phyloP scores from a whole-genome alignment of 2,113 vertebrate genomes.

The Anoura caudifer region DNA sequence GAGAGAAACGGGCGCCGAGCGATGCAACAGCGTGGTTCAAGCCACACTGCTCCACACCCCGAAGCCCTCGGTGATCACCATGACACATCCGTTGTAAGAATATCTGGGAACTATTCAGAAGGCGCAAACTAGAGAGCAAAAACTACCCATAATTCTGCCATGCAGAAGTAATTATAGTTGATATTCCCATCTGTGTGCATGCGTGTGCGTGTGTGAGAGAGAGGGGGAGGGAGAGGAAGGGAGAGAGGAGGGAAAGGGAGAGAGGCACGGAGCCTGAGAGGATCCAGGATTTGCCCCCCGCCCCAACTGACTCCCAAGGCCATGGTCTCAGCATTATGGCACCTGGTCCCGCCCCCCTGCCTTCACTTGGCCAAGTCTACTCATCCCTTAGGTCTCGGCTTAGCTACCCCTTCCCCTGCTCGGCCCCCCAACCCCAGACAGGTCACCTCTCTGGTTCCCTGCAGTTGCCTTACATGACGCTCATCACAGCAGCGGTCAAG shows the following conservation, averaged over 20 bases:
- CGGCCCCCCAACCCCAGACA: accelerated
- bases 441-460: background rate
- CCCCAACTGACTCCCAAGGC: background rate
- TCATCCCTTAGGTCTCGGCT: background rate
- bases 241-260: background rate
- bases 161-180: background rate
- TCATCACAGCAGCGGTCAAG: background rate
- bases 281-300: background rate
- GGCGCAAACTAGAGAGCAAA: background rate
- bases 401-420: background rate
- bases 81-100: background rate
- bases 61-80: background rate
- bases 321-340: background rate
- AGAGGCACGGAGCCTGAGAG: background rate
- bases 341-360: background rate
- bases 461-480: background rate
- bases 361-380: background rate
- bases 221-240: too few species aligned
- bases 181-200: background rate
- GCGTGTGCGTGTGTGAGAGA: background rate
- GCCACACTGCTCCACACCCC: background rate
- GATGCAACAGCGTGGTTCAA: background rate
- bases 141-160: background rate
- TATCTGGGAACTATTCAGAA: background rate
- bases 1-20: background rate